Evolutionary conservation across 2,797 vertebrate genomes (phyloP), one percentile per base, ranked within the genome.

Genomic region (Alcedo quadribrachys): DNA sequence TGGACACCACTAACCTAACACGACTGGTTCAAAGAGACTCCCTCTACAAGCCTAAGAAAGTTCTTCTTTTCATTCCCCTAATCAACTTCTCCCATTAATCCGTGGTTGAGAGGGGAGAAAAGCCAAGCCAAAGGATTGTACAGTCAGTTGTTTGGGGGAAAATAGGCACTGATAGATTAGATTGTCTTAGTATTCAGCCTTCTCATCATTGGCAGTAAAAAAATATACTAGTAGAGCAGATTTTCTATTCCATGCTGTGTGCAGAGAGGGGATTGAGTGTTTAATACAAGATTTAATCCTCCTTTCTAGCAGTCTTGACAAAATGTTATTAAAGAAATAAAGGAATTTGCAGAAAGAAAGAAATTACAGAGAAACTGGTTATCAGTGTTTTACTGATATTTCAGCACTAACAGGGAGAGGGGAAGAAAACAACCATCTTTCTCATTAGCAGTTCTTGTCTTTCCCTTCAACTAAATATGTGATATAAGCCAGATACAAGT

Each of bases 21-120:
- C 76, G 92, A 89, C 89, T 93, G 25, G 76, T 92, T 92, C 95
- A 95, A 96, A 97, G 85, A 27, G 42, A 81, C 81, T 94, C 76
- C 62, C 32, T 71, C 91, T 82, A 57, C 46, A 81, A 37, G 63
- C 61, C 63, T 71, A 19, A 68, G 82, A 14, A 81, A 61, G 32
- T 89, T 96, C 27, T 81, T 91, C 73, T 90, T 93, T 93, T 90
- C 69, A 74, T 91, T 90, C 62, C n/a, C 70, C 61, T 58, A 28
- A 69, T 87, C 66, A 85, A 70, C 57, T 88, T 94, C 32, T 80
- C 28, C 53, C 61, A 42, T 96, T 96, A 95, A 92, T 57, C 57
- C 90, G 90, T 69, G 68, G 21, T 81, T 87, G 68, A 84, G 54
- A 86, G 33, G 30, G 37, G 17, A 88, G 62, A 67, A 67, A 89